A percentile compares a stretch with the other conserved stretches of the same genome.
These are phyloP conservation scores for Conchocele bisecta DNA, from an alignment of 2,888 invertebrate genomes.

Conservation along the genomic window DNA sequence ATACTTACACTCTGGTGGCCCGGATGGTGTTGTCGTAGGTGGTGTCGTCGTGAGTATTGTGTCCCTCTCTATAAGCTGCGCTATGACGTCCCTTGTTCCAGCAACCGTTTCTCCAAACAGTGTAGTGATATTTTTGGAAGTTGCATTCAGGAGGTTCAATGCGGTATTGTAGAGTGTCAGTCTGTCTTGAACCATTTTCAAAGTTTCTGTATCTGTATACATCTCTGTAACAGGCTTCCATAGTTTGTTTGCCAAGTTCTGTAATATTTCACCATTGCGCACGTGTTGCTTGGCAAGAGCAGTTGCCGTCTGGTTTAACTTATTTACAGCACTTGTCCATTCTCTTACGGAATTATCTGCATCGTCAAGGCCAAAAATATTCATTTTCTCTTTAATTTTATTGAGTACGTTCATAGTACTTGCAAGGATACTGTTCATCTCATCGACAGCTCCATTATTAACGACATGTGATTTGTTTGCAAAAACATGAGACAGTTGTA, in stretches of 20 bases:
- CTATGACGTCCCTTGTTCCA: slow-evolving; percentile 2
- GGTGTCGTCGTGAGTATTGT: slow-evolving; percentile 50
- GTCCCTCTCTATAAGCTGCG: slow-evolving; percentile 35
- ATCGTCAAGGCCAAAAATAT: slow-evolving; percentile 37
- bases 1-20: slow-evolving; percentile 54
- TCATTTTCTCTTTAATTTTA: slow-evolving; percentile 53
- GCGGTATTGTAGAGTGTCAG: slow-evolving; percentile 37
- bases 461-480: slow-evolving; percentile 23
- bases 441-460: slow-evolving; percentile 22
- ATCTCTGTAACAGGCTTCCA: slow-evolving; percentile 21
- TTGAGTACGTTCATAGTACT: slow-evolving; percentile 10
- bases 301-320: slow-evolving; percentile 30
- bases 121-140: slow-evolving; percentile 27
- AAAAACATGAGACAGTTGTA: slow-evolving; percentile 19
- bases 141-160: slow-evolving; percentile 34
- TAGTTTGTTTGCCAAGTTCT: slow-evolving; percentile 26
- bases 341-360: slow-evolving; percentile 31
- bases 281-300: slow-evolving; percentile 18
- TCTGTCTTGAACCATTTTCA: slow-evolving; percentile 22
- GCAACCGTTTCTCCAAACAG: slow-evolving; percentile 24
- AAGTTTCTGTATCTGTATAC: slow-evolving; percentile 35
- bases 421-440: slow-evolving; percentile 17
- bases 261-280: slow-evolving; percentile 7
- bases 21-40: slow-evolving; percentile 49
- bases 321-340: slow-evolving; percentile 33